A percentile compares a stretch with the other conserved stretches of the same genome.
Conservation (phyloP, 2,113 vertebrate genomes). For the Hydrochoerus hydrochaeris region DNA sequence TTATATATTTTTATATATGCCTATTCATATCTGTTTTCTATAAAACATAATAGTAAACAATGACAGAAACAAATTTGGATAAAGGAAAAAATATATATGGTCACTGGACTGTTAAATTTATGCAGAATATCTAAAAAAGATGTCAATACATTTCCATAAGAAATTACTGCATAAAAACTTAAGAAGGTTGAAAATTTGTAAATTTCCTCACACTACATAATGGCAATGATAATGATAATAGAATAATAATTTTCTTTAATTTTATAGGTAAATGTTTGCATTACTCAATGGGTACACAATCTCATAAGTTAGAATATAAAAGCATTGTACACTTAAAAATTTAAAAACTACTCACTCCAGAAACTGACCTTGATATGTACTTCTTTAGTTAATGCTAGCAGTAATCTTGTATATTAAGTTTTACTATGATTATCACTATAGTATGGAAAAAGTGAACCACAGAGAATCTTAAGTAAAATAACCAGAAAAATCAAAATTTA, state of each 20-base stretch:
- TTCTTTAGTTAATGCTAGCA: background rate
- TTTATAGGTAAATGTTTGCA: background rate
- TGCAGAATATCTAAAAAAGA: background rate
- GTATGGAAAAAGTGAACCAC: background rate
- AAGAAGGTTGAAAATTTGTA: background rate
- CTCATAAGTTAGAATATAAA: background rate
- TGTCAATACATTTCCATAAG: background rate
- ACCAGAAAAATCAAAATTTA: background rate
- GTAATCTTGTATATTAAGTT: background rate
- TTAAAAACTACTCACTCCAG: background rate
- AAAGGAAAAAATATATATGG: background rate
- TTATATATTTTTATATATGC: too few species aligned
- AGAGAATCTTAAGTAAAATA: background rate
- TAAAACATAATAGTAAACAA: background rate
- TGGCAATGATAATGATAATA: background rate
- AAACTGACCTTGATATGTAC: background rate
- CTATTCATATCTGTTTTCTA: background rate
- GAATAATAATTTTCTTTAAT: background rate
- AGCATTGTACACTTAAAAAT: background rate
- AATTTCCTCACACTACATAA: background rate
- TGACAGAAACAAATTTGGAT: background rate
- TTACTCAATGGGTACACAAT: background rate
- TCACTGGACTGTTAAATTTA: background rate
- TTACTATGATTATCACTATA: background rate
- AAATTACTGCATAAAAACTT: background rate